Conservation (phyloP, 1,140 invertebrate genomes). For the Aporrectodea caliginosa region DNA sequence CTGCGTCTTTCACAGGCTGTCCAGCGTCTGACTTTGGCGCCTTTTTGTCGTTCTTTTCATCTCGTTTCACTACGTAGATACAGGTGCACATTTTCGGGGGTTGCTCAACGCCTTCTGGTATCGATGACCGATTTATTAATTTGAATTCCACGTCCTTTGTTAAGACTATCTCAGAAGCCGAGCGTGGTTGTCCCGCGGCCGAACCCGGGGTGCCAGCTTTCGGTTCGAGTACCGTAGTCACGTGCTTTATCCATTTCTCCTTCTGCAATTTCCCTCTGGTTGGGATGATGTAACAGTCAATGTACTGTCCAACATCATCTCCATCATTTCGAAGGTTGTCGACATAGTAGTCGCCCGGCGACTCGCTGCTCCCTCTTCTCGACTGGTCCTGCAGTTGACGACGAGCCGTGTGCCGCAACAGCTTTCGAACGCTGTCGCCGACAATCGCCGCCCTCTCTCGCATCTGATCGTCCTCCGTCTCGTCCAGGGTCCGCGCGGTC, state of each 20-base stretch:
- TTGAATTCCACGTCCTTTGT: background rate
- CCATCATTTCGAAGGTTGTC: background rate
- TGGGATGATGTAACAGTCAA: conserved; percentile 24
- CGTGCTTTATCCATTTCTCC: conserved; percentile 27
- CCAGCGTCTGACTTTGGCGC: background rate
- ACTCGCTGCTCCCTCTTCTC: conserved; percentile 9
- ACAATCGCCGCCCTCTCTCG: conserved; percentile 13
- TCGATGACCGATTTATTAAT: background rate
- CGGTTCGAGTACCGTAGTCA: too few relatives aligned
- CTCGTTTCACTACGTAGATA: background rate
- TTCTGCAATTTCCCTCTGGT: conserved; percentile 18
- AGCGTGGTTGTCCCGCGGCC: background rate
- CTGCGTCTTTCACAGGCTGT: background rate
- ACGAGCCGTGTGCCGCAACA: background rate
- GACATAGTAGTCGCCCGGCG: background rate
- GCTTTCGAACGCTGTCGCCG: conserved; percentile 21
- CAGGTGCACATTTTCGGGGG: background rate
- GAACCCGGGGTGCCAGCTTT: background rate
- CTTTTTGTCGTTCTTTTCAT: background rate
- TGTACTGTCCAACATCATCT: conserved; percentile 17
- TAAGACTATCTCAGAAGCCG: background rate
- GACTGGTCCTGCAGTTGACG: conserved; percentile 1
- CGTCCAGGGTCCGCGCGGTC: conserved; percentile 11
- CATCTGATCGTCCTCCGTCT: conserved; percentile 8
- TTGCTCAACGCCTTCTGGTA: background rate